A percentile compares a stretch with the other conserved stretches of the same genome.
phyloP scores from a whole-genome alignment of 2,888 invertebrate genomes.

The Netelia virgata region DNA sequence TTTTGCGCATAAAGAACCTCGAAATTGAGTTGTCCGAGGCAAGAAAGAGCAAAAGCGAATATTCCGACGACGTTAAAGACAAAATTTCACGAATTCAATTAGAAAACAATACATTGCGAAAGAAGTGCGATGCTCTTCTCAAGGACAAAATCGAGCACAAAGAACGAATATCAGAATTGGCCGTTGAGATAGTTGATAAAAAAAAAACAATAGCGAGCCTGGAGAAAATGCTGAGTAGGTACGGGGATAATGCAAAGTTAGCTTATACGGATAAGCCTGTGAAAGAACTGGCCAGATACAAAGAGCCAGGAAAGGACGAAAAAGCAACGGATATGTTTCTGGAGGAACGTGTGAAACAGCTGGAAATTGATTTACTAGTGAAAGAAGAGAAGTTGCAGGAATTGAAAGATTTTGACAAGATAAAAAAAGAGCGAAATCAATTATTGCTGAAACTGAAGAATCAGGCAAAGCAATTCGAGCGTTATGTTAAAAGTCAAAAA shows the following conservation, averaged over 20 bases:
- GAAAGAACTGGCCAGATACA: slow-evolving; percentile 76
- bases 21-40: slow-evolving; percentile 73
- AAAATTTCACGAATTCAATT: slow-evolving; percentile 71
- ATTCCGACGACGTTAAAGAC: slow-evolving; percentile 72
- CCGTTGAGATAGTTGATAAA: slow-evolving; percentile 83
- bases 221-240: slow-evolving; percentile 79
- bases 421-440: slow-evolving; percentile 87
- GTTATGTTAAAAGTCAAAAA: slow-evolving; percentile 87
- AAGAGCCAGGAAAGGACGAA: slow-evolving; percentile 76
- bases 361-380: slow-evolving; percentile 77
- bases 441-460: slow-evolving; percentile 87
- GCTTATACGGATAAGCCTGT: slow-evolving; percentile 71
- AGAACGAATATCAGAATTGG: slow-evolving; percentile 86
- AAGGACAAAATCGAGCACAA: slow-evolving; percentile 79
- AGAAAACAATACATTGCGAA: slow-evolving; percentile 77
- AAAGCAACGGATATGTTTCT: slow-evolving; percentile 70
- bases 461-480: slow-evolving; percentile 89
- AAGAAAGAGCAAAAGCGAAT: slow-evolving; percentile 71
- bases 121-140: slow-evolving; percentile 75
- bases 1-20: slow-evolving; percentile 72
- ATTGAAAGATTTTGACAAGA: slow-evolving; percentile 77
- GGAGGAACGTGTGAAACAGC: slow-evolving; percentile 76
- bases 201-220: slow-evolving; percentile 80
- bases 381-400: slow-evolving; percentile 76
- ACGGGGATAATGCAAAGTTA: slow-evolving; percentile 65